Conservation (phyloP, 2,888 invertebrate genomes). For the Lissonota sp. region DNA sequence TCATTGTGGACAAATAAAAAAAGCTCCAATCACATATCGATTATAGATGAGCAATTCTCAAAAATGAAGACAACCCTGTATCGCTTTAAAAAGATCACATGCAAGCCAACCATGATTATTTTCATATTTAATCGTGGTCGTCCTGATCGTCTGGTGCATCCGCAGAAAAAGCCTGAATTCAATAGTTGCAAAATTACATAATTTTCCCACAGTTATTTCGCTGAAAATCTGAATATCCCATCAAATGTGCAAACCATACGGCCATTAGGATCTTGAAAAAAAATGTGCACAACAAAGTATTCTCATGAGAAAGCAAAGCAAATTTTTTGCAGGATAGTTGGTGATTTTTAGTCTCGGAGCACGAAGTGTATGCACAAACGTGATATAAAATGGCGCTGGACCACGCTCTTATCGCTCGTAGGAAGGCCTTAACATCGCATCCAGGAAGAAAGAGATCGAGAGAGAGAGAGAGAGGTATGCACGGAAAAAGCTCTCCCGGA, state of each 20-base stretch:
- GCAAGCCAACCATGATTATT: too few species aligned
- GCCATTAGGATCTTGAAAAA: too few species aligned
- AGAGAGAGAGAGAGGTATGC: slow-evolving; percentile 40
- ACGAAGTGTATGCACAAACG: slow-evolving; percentile 23
- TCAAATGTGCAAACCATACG: too few species aligned
- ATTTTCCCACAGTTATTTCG: too few species aligned
- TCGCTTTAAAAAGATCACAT: neutral
- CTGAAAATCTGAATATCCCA: too few species aligned
- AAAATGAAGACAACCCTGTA: neutral
- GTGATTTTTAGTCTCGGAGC: slow-evolving; percentile 30
- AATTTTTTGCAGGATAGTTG: slow-evolving; percentile 12
- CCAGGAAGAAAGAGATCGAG: neutral
- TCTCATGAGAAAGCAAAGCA: slow-evolving; percentile 22
- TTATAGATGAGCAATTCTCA: neutral
- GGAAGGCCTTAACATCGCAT: slow-evolving; percentile 20
- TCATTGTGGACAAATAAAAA: neutral
- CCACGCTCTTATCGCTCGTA: slow-evolving; percentile 24
- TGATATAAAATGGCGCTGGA: slow-evolving; percentile 20
- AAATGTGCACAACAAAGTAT: slow-evolving; percentile 10
- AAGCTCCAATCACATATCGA: neutral
- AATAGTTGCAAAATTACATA: too few species aligned
- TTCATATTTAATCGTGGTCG: too few species aligned
- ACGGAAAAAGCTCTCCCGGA: slow-evolving; percentile 76
- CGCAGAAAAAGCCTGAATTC: too few species aligned
- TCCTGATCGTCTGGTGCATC: too few species aligned